Percentiles rank a stretch among this genome's conserved stretches.
phyloP scores from a whole-genome alignment of 1,140 invertebrate species.

The Scaptomyza graminum region DNA sequence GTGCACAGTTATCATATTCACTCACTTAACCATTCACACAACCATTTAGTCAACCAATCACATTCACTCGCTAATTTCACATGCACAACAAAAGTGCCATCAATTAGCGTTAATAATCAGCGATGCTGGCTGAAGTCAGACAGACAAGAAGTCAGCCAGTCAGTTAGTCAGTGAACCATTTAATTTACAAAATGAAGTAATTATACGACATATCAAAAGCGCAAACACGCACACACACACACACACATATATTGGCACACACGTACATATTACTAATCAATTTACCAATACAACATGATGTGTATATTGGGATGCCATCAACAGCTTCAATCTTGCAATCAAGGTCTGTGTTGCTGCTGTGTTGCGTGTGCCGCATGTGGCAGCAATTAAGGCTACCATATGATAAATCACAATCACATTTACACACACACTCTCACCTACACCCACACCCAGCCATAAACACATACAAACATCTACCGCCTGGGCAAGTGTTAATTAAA shows the following conservation, averaged over 20 bases:
- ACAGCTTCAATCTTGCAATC: conserved; percentile 22
- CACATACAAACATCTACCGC: conserved; percentile 12
- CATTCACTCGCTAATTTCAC: conserved; percentile 32
- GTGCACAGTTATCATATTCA: conserved; percentile 13
- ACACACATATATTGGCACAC: conserved; percentile 21
- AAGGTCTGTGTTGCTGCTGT: conserved; percentile 14
- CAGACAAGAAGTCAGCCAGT: conserved; percentile 31
- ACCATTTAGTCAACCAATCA: conserved; percentile 30
- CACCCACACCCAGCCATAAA: too few relatives aligned
- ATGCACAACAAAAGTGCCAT: conserved; percentile 68
- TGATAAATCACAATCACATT: conserved; percentile 69
- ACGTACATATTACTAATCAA: conserved; percentile 31
- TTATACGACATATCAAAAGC: conserved; percentile 70
- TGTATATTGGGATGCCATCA: conserved; percentile 20
- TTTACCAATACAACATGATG: conserved; percentile 22
- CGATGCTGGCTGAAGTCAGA: conserved; percentile 15
- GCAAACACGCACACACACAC: conserved; percentile 48
- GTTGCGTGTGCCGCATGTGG: conserved; percentile 28
- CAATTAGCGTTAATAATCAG: conserved; percentile 67
- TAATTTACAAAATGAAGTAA: conserved; percentile 74
- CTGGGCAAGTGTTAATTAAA: conserved; percentile 76
- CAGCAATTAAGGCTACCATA: conserved; percentile 37
- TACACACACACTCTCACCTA: conserved; percentile 29
- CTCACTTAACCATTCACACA: conserved; percentile 28
- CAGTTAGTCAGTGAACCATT: conserved; percentile 36